phyloP scores from a whole-genome alignment of 2,888 invertebrate genomes.

The Plagodis dolabraria region DNA sequence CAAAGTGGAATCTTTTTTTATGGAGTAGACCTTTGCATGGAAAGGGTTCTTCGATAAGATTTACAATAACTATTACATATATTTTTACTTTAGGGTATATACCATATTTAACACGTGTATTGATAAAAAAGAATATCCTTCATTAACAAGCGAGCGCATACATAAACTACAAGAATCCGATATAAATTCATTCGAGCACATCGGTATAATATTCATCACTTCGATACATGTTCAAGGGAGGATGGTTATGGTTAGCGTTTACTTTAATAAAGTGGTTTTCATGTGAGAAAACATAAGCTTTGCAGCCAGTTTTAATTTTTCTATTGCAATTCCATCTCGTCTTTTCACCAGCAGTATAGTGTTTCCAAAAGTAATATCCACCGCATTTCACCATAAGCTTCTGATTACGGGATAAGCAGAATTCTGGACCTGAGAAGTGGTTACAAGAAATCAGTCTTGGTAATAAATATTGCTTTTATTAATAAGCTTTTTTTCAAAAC shows the following conservation, averaged over 20 bases:
- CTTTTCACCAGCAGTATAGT: not conserved
- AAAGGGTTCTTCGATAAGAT: too few relatives aligned
- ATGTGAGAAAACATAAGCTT: conserved; percentile 3
- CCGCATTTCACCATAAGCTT: conserved; percentile 6
- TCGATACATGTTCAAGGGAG: conserved; percentile 1
- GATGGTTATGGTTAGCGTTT: conserved; percentile 21
- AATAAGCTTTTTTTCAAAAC: too few relatives aligned
- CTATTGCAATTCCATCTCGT: conserved; percentile 6
- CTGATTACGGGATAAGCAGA: not conserved
- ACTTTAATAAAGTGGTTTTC: conserved; percentile 4
- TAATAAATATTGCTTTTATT: too few relatives aligned
- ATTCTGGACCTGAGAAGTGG: conserved; percentile 4
- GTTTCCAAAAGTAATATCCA: conserved; percentile 5
- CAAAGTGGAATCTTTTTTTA: not conserved
- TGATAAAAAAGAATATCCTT: too few relatives aligned
- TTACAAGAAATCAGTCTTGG: too few relatives aligned
- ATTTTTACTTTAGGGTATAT: too few relatives aligned
- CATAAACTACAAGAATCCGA: not conserved
- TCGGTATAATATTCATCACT: not conserved
- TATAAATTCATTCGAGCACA: not conserved
- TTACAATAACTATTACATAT: too few relatives aligned
- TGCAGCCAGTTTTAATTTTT: not conserved
- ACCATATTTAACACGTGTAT: too few relatives aligned
- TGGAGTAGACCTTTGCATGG: too few relatives aligned
- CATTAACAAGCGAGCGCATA: not conserved